A percentile compares a stretch with the other conserved stretches of the same genome.
phyloP scores from a whole-genome alignment of 2,888 invertebrate genomes.

The Aphodius granarius region DNA sequence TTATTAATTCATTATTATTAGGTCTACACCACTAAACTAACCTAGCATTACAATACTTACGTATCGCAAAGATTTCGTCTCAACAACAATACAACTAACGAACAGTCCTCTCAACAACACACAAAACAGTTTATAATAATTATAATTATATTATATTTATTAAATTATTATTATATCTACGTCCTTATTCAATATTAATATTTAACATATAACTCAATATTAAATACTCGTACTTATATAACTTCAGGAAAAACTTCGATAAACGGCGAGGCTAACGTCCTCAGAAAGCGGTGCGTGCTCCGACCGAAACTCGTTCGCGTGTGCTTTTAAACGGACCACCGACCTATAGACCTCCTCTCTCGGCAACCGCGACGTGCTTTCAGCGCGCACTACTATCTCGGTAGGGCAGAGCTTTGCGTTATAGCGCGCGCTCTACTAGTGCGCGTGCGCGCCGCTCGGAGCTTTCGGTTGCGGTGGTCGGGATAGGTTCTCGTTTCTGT shows the following conservation, averaged over 20 bases:
- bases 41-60: neutral
- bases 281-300: neutral
- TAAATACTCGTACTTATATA: too few relatives aligned
- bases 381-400: neutral
- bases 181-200: too few relatives aligned
- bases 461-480: neutral
- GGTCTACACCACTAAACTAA: too few relatives aligned
- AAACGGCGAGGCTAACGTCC: neutral
- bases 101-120: neutral
- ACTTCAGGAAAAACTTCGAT: neutral
- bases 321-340: neutral
- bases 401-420: neutral
- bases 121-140: neutral
- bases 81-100: neutral
- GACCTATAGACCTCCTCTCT: neutral
- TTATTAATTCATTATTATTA: too few relatives aligned
- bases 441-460: neutral
- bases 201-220: too few relatives aligned
- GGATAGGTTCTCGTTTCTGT: neutral
- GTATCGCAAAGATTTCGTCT: neutral
- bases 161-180: too few relatives aligned
- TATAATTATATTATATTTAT: neutral
- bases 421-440: slow-evolving; percentile 3
- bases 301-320: neutral
- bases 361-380: neutral